Evolutionary conservation across 1,140 invertebrate species (phyloP), one percentile per base, ranked within the genome.

Genomic region (Cepaea nemoralis): DNA sequence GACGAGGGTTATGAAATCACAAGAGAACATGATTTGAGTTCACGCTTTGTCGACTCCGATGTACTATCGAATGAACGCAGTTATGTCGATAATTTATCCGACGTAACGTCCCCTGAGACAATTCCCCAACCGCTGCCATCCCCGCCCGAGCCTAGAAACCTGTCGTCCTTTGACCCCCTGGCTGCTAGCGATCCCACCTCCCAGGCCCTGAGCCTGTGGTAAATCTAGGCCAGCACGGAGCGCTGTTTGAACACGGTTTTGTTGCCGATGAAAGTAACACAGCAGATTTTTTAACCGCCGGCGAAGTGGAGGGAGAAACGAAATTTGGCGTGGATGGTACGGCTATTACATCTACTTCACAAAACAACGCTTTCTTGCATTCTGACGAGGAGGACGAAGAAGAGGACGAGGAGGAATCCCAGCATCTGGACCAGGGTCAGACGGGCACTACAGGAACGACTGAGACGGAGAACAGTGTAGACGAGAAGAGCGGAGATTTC

Each of bases 351-450:
- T 48, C 77, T 6, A 80, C 66, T 40, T 31, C 59, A 31, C 27
- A 67, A 35, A 80, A 80, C 45, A 55, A 35, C 27, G 27, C 59
- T 8, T 78, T 78, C 42, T 45, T 78, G 45, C 27, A 73, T 37
- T 80, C 69, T 3, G 78, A 55, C n/a, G 78, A 80, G 19, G 78
- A 80, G 55, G 69, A 80, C 42, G 78, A 80, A 10, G 78, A 80
- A 22, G 77, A 79, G 31, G 59, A 66, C 0, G 77, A 80, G 2
- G 76, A 77, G 37, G 78, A 71, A 59, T 80, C 78, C 12, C 69
- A 71, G 35, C 40, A 42, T 16, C 24, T 80, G 40, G 78, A 80
- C n/a, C 69, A 80, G n/a, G 78, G 45, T 2, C 1, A 2, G 5
- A 24, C 31, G 3, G 66, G 59, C 14, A 80, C 39, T 1, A 55